Base-by-base conservation (phyloP, 1,140 invertebrate genomes). In the Lepidurus packardi region DNA sequence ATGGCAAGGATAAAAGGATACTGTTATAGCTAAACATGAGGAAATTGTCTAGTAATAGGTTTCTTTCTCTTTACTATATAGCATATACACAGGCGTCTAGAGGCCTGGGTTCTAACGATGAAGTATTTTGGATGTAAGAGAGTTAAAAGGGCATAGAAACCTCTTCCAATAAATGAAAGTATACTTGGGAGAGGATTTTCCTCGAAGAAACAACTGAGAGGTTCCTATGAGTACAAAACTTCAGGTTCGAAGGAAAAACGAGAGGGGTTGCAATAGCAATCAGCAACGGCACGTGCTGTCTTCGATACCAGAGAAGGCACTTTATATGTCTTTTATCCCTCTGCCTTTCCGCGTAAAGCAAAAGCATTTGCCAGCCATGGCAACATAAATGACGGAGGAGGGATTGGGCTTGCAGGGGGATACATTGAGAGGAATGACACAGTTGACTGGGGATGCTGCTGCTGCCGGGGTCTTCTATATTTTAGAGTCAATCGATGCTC, bases 351-450 rank as follows among this genome's bases (percentile, higher is more conserved):
- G 21, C 16, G 53, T 21, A 65, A 16, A 65, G 53, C 21, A 65
- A 65, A 65, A 65, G 53, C 53, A 65, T 65, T 65, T 65, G 53
- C 53, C 53, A 65, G 53, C 53, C 53, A 65, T 65, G 53, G 53
- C 53, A 65, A 65, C 53, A n/a, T 21, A 5, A n/a, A 65, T 65
- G 53, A 65, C 16, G 53, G 53, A 65, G 21, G 53, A 21, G 13
- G 13, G 21, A 7, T 16, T 13, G 53, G 2, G 53, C 16, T 21
- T 65, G 53, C 53, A n/a, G 21, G 53, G 53, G 53, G 53, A 65
- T 65, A 16, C 53, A 65, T 65, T 13, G 53, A 5, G 53, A 65
- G 21, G 16, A 65, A 65, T 8, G 53, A 65, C 16, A 65, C 16
- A 65, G 53, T 65, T 65, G 34, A 65, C 53, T 21, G 53, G 53